Base-by-base conservation (phyloP, 2,113 vertebrate genomes). In the Odontesthes bonariensis region DNA sequence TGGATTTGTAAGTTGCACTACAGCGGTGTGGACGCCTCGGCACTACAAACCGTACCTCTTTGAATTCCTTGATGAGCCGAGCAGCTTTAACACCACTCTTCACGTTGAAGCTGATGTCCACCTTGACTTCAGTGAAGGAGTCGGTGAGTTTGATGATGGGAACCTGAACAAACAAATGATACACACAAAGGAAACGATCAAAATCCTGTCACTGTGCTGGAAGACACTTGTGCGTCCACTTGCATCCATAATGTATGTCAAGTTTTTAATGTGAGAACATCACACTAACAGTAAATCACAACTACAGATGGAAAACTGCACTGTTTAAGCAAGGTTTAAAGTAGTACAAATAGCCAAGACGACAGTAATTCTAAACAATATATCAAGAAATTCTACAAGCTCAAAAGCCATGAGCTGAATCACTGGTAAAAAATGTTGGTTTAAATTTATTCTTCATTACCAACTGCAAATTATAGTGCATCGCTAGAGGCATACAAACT, bases 61-160 rank as follows among this genome's bases (percentile, higher is more conserved):
- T 98, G 90, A 97, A 99, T 81, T 99, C 98, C 94, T 96, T 98
- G 92, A 99, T 98, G 86, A 99, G 97, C 68, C 95, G 93, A 44
- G 97, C 97, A 62, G 98, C 97, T 93, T 98, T 97, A 60, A 99
- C 96, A 0, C 97, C 98, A 0, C 96, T 99, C 84, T 96, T 96
- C 81, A 99, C 96, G 62, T 99, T 99, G 95, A 99, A 99, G 94
- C 98, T 99, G 94, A 99, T 99, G 94, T 99, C 98, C 83, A 99
- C 98, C 94, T 99, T 99, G 75, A 99, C 98, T 88, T 99, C 98
- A 14, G 98, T 99, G 91, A 95, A 95, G 42, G 95, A 96, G 93
- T 99, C 98, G 8, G 96, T 99, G 90, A 99, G 94, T 89, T 99
- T 99, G 87, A 99, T 99, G 86, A 99, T 99, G 76, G 98, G 98